phyloP scores from a whole-genome alignment of 2,113 vertebrate species.

The Sylvia atricapilla region DNA sequence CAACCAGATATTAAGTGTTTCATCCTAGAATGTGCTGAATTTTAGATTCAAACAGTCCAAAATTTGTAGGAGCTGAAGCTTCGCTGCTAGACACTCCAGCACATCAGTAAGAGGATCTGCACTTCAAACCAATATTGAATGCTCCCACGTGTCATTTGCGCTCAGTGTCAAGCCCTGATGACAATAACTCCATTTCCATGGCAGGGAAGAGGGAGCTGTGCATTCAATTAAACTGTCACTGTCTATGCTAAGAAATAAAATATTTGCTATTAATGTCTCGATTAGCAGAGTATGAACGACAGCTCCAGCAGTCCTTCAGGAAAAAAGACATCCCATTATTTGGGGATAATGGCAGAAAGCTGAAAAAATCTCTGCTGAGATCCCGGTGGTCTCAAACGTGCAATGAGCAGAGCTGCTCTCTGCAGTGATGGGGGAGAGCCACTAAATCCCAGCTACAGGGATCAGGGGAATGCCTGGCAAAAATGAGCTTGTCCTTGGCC shows the following conservation, averaged over 20 bases:
- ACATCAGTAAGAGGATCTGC: neutral
- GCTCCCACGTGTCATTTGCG: neutral
- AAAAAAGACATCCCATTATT: neutral
- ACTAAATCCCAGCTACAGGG: neutral
- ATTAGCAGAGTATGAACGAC: neutral
- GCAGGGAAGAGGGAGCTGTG: neutral
- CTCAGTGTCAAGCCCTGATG: slow-evolving; percentile 8
- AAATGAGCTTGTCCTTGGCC: neutral
- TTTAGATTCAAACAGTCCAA: neutral
- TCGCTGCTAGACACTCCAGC: neutral
- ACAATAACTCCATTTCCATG: neutral
- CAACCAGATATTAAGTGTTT: neutral
- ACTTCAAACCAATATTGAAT: neutral
- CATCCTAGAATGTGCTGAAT: neutral
- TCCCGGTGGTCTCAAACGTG: neutral
- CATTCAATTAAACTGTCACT: slow-evolving; percentile 28
- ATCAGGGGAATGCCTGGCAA: neutral
- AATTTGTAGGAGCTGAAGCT: neutral
- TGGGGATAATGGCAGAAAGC: neutral
- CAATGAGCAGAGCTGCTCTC: neutral
- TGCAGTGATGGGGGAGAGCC: neutral
- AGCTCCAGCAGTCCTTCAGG: neutral
- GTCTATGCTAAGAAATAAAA: slow-evolving; percentile 3
- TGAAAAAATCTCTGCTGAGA: neutral
- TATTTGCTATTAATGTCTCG: slow-evolving; percentile 14